Evolutionary conservation across 2,888 invertebrate species (phyloP).

Genomic region (Aphelenchoides bicaudatus): DNA sequence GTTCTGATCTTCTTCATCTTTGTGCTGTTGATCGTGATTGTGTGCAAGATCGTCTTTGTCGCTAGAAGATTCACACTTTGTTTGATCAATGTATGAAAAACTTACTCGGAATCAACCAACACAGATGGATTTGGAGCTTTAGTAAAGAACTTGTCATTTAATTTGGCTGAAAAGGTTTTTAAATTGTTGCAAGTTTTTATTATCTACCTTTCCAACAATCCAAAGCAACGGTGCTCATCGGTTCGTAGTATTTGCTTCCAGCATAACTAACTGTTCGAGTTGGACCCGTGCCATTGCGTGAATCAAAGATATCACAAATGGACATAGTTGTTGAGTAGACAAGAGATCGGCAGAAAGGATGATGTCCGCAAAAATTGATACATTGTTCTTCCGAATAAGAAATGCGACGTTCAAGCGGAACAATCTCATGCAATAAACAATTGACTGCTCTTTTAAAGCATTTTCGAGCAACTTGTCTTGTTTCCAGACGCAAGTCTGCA

Average conservation of each 20-base stretch:
- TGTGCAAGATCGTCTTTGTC: conserved; percentile 1
- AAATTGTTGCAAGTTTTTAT: conserved; percentile 1
- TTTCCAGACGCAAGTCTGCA: conserved; percentile 11
- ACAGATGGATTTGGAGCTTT: conserved; percentile 21
- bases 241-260: conserved; percentile 31
- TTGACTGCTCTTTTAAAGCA: conserved; percentile 21
- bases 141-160: conserved; percentile 15
- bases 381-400: conserved; percentile 25
- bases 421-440: conserved; percentile 16
- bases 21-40: background rate
- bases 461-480: background rate
- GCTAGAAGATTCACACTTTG: background rate
- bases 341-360: conserved; percentile 26
- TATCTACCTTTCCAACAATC: conserved; percentile 28
- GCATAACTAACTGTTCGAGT: conserved; percentile 24
- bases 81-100: conserved; percentile 2
- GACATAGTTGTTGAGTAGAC: conserved; percentile 24
- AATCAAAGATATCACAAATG: conserved; percentile 33
- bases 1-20: background rate
- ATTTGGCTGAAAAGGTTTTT: conserved; percentile 16
- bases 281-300: conserved; percentile 27
- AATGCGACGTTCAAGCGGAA: conserved; percentile 19
- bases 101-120: conserved; percentile 26
- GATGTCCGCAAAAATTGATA: conserved; percentile 26
- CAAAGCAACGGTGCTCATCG: conserved; percentile 7